Evolutionary conservation across 1,140 invertebrate genomes (phyloP).

Genomic region (Papilio aristodemus): DNA sequence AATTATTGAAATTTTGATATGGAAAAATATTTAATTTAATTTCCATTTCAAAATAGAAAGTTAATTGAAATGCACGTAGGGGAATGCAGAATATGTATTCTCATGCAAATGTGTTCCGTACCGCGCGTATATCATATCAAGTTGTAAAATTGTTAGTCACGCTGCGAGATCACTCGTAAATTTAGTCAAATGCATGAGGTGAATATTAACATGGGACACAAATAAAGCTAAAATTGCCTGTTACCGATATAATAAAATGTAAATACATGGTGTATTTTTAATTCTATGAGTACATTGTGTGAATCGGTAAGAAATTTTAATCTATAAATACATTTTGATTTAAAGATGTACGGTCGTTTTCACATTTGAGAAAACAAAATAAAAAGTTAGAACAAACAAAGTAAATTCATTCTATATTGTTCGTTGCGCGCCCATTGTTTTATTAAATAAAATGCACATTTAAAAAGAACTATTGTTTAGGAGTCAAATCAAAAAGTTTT

Average conservation of each 20-base stretch:
- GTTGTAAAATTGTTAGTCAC: conserved; percentile 27
- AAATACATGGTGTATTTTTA: background rate
- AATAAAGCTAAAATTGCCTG: background rate
- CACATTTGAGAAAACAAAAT: background rate
- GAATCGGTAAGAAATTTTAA: no score
- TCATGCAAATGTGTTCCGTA: conserved; percentile 18
- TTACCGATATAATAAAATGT: background rate
- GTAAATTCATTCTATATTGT: conserved; percentile 16
- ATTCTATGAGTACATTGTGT: no score
- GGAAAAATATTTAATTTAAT: background rate
- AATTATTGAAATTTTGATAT: background rate
- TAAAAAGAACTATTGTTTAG: conserved; percentile 21
- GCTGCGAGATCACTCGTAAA: conserved; percentile 24
- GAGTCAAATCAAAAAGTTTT: background rate
- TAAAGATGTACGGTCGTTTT: background rate
- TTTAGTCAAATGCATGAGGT: background rate
- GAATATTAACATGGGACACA: conserved; percentile 6
- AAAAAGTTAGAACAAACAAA: conserved; percentile 1
- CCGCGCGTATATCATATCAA: conserved; percentile 22
- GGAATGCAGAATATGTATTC: conserved; percentile 17
- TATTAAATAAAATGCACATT: conserved; percentile 18
- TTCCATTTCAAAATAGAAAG: conserved; percentile 18
- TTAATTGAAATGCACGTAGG: conserved; percentile 23
- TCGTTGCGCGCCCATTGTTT: conserved; percentile 6
- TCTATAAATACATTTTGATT: no score